phyloP scores from a whole-genome alignment of 1,140 invertebrate species.

The Heliconius nattereri region DNA sequence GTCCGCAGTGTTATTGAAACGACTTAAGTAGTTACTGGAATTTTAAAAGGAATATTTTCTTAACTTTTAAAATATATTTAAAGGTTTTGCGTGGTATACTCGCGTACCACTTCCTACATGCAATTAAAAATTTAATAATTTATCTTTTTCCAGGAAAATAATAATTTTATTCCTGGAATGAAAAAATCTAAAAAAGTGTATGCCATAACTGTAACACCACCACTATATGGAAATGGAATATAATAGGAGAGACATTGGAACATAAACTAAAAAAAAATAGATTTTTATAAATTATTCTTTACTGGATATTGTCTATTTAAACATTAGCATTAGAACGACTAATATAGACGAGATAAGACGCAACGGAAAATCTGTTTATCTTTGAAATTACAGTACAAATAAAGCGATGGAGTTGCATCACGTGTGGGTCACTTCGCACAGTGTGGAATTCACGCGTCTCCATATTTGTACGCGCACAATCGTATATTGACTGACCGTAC shows the following conservation, averaged over 20 bases:
- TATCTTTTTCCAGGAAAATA: too few species aligned
- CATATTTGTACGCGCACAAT: constrained; percentile 25
- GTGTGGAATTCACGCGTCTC: constrained; percentile 19
- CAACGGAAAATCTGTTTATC: not conserved
- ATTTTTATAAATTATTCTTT: too few species aligned
- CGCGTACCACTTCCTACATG: too few species aligned
- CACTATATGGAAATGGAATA: too few species aligned
- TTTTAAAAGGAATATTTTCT: not conserved
- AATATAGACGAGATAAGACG: not conserved
- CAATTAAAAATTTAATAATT: not conserved
- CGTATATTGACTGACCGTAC: constrained; percentile 25
- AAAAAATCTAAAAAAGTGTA: too few species aligned
- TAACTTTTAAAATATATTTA: too few species aligned
- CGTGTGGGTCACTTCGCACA: constrained; percentile 13
- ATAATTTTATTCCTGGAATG: too few species aligned
- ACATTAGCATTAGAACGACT: not conserved
- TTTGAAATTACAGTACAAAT: not conserved
- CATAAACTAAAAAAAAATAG: too few species aligned
- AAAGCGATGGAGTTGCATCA: not conserved
- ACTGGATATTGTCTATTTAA: not conserved
- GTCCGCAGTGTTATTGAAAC: not conserved
- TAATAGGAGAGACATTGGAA: too few species aligned
- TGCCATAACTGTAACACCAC: too few species aligned
- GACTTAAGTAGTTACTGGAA: not conserved
- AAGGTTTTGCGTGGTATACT: too few species aligned